These are phyloP conservation scores for Malthinus seriepunctatus DNA, from an alignment of 2,888 invertebrate genomes.

Conservation along the genomic window DNA sequence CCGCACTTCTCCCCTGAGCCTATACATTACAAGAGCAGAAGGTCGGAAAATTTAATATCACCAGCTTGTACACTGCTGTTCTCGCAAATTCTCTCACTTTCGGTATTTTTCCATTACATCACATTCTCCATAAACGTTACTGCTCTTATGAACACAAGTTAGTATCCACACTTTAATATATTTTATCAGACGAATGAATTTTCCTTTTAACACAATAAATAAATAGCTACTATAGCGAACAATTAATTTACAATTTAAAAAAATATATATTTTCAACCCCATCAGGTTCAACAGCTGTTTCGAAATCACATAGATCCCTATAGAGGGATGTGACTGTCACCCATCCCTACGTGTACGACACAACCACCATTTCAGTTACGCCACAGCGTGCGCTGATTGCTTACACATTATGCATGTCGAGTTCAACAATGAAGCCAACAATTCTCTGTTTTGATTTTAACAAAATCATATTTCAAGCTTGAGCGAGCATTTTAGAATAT, in stretches of 20 bases:
- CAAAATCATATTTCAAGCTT: constrained; percentile 41
- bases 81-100: constrained; percentile 52
- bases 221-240: background rate
- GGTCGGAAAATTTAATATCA: constrained; percentile 57
- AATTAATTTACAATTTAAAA: background rate
- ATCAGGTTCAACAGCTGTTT: constrained; percentile 48
- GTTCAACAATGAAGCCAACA: constrained; percentile 41
- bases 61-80: constrained; percentile 51
- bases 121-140: constrained; percentile 45
- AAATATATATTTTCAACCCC: constrained; percentile 38
- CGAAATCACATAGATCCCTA: constrained; percentile 25
- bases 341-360: constrained; percentile 36
- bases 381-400: constrained; percentile 48
- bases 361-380: constrained; percentile 36
- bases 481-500: constrained; percentile 36
- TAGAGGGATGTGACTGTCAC: constrained; percentile 29
- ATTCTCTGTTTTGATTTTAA: constrained; percentile 37
- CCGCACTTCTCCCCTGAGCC: constrained; percentile 49
- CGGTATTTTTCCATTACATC: constrained; percentile 56
- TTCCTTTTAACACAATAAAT: background rate
- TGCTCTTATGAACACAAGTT: constrained; percentile 28
- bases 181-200: constrained; percentile 17
- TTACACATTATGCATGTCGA: constrained; percentile 57
- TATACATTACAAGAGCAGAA: constrained; percentile 55
- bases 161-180: constrained; percentile 29